Percentiles rank a stretch among this genome's conserved stretches.
Evolutionary conservation across 2,113 vertebrate genomes (phyloP).

Genomic region (Cyprichromis sp.): DNA sequence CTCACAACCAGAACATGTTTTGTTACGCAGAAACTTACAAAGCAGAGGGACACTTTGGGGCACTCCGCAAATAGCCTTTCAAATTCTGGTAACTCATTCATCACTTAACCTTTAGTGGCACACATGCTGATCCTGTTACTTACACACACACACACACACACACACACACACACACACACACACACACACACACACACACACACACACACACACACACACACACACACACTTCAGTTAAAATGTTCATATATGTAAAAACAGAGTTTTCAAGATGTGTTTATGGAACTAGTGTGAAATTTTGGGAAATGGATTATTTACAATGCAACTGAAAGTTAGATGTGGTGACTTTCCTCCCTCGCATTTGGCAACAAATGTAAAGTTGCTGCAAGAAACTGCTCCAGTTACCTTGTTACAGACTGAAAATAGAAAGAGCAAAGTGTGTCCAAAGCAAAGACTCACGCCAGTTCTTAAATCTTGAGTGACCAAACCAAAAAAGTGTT

Average conservation of each 20-base stretch:
- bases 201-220: accelerated
- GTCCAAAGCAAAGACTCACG: not conserved
- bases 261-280: not conserved
- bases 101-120: slow-evolving; percentile 33
- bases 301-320: not conserved
- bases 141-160: not conserved
- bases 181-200: not conserved
- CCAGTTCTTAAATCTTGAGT: not conserved
- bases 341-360: not conserved
- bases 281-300: not conserved
- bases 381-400: not conserved
- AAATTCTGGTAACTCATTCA: not conserved
- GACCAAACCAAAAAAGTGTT: not conserved
- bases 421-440: not conserved
- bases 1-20: not conserved
- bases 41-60: not conserved
- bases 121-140: not conserved
- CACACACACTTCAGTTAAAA: not conserved
- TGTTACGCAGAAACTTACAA: not conserved
- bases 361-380: not conserved
- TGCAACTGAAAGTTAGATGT: not conserved
- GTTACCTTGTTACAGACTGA: not conserved
- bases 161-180: not conserved
- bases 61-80: not conserved
- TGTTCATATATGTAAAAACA: not conserved